Percentiles rank a stretch among this genome's conserved stretches.
Conservation (phyloP, 2,888 invertebrate genomes). For the Poecilobothrus nobilitatus region DNA sequence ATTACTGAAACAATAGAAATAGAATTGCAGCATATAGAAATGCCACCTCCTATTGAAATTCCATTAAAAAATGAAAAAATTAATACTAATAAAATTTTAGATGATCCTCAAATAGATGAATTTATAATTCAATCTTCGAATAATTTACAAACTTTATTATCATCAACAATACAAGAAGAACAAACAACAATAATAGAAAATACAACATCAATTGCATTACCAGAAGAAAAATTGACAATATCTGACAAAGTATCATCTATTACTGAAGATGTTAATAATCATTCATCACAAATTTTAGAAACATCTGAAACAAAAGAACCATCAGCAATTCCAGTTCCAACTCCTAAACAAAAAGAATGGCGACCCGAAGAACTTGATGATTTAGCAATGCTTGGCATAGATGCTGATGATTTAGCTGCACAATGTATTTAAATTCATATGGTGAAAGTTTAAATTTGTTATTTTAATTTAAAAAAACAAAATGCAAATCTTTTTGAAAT, state of each 20-base stretch:
- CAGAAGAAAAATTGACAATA: not conserved
- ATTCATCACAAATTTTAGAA: not conserved
- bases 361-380: constrained; percentile 56
- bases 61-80: not conserved
- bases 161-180: too few species aligned
- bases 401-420: constrained; percentile 59
- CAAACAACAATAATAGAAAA: too few species aligned
- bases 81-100: not conserved
- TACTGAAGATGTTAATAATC: not conserved
- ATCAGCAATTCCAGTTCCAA: constrained; percentile 29
- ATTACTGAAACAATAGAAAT: not conserved
- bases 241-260: not conserved
- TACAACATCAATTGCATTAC: not conserved
- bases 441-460: not conserved
- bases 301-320: constrained; percentile 21
- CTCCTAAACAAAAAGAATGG: constrained; percentile 41
- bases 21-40: not conserved
- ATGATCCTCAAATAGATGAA: not conserved
- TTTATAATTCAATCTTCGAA: too few species aligned
- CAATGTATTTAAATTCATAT: constrained; percentile 38
- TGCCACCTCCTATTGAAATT: not conserved
- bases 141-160: too few species aligned
- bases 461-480: not conserved
- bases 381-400: constrained; percentile 76
- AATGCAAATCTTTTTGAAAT: not conserved